Evolutionary conservation across 2,888 invertebrate species (phyloP).

Genomic region (Himalopsyche tibetana): DNA sequence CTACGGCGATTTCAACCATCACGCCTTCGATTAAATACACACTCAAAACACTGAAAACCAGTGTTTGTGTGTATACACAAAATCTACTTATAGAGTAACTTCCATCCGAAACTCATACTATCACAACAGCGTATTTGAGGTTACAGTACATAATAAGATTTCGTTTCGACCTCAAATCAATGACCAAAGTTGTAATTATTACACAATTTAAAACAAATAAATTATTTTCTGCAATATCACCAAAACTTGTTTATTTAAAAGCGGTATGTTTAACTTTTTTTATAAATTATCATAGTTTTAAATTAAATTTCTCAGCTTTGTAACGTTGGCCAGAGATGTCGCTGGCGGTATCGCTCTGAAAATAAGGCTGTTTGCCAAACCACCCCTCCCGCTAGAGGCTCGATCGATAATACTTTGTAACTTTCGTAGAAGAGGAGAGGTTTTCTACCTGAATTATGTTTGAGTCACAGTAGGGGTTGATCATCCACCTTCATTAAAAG

Average conservation of each 20-base stretch:
- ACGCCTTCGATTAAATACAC: constrained; percentile 39
- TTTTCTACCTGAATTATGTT: constrained; percentile 26
- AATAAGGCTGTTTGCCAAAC: constrained; percentile 31
- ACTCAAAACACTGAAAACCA: constrained; percentile 35
- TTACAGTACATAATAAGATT: background rate
- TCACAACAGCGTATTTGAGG: background rate
- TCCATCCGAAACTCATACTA: background rate
- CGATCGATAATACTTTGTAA: constrained; percentile 34
- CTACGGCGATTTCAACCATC: constrained; percentile 21
- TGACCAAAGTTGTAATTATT: background rate
- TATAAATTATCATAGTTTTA: background rate
- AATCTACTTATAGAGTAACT: constrained; percentile 2
- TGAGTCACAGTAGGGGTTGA: constrained; percentile 26
- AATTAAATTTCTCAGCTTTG: background rate
- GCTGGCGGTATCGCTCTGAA: background rate
- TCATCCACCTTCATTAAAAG: constrained; percentile 31
- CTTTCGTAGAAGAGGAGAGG: constrained; percentile 15
- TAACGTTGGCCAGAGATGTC: constrained; percentile 8
- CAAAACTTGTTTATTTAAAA: background rate
- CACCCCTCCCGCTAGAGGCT: background rate
- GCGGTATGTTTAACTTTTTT: background rate
- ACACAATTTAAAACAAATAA: background rate
- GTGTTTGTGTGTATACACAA: constrained; percentile 4
- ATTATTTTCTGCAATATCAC: background rate
- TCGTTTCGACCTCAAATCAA: constrained; percentile 5